These are phyloP conservation scores for Struthio camelus DNA, from an alignment of 2,113 vertebrate species.

Conservation along the genomic window DNA sequence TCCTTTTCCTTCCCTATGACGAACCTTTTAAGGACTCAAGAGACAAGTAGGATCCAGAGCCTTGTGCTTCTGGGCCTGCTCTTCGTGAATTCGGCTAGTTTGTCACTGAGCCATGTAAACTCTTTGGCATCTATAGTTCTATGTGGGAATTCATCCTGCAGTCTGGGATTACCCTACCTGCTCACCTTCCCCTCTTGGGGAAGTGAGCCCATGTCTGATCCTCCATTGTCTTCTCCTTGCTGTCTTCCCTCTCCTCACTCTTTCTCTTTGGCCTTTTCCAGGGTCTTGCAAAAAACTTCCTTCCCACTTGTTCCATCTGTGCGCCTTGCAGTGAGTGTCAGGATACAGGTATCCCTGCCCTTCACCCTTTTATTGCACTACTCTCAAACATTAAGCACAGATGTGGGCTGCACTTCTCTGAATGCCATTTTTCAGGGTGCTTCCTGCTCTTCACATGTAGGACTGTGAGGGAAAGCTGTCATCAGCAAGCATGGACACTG, in stretches of 20 bases:
- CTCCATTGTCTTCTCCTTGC: neutral
- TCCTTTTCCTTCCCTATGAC: neutral
- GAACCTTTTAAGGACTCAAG: neutral
- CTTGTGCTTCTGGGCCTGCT: neutral
- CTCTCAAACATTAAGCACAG: neutral
- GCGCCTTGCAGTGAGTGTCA: neutral
- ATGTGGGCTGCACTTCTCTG: neutral
- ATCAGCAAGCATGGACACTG: neutral
- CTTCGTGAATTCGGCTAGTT: no score
- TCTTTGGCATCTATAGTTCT: no score
- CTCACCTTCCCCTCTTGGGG: neutral
- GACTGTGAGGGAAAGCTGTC: neutral
- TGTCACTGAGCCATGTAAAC: no score
- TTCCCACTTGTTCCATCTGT: neutral
- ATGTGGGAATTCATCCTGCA: neutral
- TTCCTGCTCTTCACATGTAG: accelerated
- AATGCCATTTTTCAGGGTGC: neutral
- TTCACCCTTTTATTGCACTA: neutral
- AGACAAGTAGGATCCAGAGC: neutral
- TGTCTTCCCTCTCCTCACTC: neutral
- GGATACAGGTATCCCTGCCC: neutral
- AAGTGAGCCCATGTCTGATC: neutral
- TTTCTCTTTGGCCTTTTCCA: neutral
- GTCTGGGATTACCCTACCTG: neutral
- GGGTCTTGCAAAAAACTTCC: neutral